Evolutionary conservation across 2,888 invertebrate species (phyloP).

Genomic region (Calameuta filiformis): DNA sequence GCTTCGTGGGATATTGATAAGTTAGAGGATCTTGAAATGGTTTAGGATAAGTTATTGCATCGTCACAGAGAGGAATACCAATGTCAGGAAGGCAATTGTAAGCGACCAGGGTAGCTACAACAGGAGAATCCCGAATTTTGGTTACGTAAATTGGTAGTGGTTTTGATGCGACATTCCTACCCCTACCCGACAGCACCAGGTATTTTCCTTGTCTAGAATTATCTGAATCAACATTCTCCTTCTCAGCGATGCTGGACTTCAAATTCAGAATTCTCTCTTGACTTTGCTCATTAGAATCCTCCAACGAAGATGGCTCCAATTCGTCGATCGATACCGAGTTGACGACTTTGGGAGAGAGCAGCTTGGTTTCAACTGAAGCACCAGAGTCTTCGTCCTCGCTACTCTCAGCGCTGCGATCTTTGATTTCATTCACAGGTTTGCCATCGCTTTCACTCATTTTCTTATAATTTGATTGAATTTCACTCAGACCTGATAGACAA

Average conservation of each 20-base stretch:
- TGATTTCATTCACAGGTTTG: constrained; percentile 6
- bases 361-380: background rate
- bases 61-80: constrained; percentile 51
- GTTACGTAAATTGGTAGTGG: constrained; percentile 38
- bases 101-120: constrained; percentile 56
- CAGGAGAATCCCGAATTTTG: constrained; percentile 46
- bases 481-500: constrained; percentile 19
- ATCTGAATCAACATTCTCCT: background rate
- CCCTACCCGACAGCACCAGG: constrained; percentile 16
- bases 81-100: constrained; percentile 55
- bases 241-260: background rate
- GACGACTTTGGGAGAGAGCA: constrained; percentile 6
- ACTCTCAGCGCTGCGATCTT: constrained; percentile 14
- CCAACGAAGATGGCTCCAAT: constrained; percentile 9
- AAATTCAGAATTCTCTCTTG: background rate
- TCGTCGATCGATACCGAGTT: constrained; percentile 9
- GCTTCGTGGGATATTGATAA: constrained; percentile 6
- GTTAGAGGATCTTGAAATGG: background rate
- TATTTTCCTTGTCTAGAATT: constrained; percentile 17
- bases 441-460: background rate
- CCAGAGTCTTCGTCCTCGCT: background rate
- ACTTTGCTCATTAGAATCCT: background rate
- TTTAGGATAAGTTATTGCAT: background rate
- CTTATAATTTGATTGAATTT: constrained; percentile 27
- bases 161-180: background rate